Evolutionary conservation across 1,140 invertebrate genomes (phyloP), one percentile per base, ranked within the genome.

Genomic region (Drosophila mauritiana): DNA sequence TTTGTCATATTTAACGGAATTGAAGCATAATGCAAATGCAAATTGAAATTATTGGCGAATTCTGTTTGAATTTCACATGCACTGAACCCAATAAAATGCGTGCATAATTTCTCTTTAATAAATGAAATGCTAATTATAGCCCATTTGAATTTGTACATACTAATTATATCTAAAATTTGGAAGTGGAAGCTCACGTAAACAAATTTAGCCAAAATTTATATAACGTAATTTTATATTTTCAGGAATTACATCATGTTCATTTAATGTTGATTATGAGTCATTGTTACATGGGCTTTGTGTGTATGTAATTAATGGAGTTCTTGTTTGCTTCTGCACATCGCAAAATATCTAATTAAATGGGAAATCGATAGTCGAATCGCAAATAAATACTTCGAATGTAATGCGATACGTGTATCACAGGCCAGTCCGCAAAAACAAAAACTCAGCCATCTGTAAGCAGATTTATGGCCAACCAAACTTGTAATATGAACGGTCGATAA

Each of bases 291-390:
- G 48, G 1, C 15, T 15, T 20, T 27, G 2, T 36, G 49, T 34
- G 10, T 52, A 12, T 13, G 27, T 42, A 31, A 34, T 59, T 82
- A 82, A 86, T 79, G 75, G 63, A 62, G 74, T 69, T 64, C 34
- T 68, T 31, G 58, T 65, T 67, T 52, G 39, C 11, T 40, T 11
- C 27, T 40, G 49, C 13, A 7, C 2, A n/a, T 15, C 55, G 36
- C 42, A 64, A 37, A 78, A 54, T 57, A 79, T 88, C 58, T 65
- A 83, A 88, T 88, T 83, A 83, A 68, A 65, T 83, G 46, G 36
- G 64, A 73, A 86, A 88, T 76, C 59, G 62, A 72, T 76, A 59
- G 64, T 48, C 58, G 6, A 51, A 56, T 22, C n/a, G 15, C 25
- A 57, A 42, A 43, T 20, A 45, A 79, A 65, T 48, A 58, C 59